Evolutionary conservation across 2,113 vertebrate genomes (phyloP).

Genomic region (Callorhinus ursinus): DNA sequence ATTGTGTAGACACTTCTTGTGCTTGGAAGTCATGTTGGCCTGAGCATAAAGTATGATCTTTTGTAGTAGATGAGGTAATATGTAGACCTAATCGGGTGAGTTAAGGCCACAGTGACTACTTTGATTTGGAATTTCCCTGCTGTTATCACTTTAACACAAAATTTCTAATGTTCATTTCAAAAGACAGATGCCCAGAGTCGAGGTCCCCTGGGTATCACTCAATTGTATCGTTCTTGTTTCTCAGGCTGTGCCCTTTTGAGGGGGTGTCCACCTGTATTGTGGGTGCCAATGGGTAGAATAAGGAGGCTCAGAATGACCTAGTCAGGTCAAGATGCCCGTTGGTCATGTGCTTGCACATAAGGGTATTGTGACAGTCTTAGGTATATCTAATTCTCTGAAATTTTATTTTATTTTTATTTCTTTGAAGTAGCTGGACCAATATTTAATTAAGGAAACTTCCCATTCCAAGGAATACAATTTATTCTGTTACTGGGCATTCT

Average conservation of each 20-base stretch:
- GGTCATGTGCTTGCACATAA: background rate
- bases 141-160: slow-evolving; percentile 29
- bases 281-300: background rate
- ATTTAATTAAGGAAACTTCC: slow-evolving; percentile 24
- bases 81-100: slow-evolving; percentile 34
- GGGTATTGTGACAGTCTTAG: background rate
- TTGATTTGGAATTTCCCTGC: slow-evolving; percentile 70
- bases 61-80: slow-evolving; percentile 37
- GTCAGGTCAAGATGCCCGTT: background rate
- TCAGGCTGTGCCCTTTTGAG: background rate
- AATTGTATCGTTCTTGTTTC: background rate
- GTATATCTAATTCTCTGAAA: background rate
- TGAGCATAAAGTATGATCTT: background rate
- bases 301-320: background rate
- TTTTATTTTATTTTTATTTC: slow-evolving; percentile 6
- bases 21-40: background rate
- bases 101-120: slow-evolving; percentile 57
- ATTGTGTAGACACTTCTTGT: background rate
- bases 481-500: background rate
- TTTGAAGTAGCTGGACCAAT: background rate
- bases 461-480: background rate
- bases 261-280: accelerated
- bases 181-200: background rate
- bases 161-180: slow-evolving; percentile 3
- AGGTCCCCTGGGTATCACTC: background rate